Evolutionary conservation across 2,113 vertebrate species (phyloP).

Genomic region (Elephantulus edwardii): DNA sequence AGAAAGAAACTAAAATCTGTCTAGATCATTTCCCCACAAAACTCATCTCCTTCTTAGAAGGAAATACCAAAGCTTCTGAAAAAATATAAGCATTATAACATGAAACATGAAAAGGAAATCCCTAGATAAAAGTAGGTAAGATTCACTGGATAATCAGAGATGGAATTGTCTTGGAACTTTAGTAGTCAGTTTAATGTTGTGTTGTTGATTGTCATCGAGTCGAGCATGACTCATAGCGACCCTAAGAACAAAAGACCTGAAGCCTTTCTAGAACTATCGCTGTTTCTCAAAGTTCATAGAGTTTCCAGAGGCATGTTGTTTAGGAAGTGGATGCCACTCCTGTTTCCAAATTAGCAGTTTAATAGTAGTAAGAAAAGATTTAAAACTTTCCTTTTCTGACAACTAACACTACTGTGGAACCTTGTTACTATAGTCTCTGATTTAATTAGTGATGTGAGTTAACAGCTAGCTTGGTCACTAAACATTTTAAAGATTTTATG

Average conservation of each 20-base stretch:
- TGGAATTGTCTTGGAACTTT: not conserved
- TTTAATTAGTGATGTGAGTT: not conserved
- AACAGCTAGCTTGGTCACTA: not conserved
- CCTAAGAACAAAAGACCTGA: no score
- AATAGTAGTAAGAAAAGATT: no score
- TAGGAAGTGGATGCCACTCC: no score
- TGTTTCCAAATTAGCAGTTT: no score
- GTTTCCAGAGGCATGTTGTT: no score
- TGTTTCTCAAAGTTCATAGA: no score
- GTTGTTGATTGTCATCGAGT: no score
- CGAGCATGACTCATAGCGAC: no score
- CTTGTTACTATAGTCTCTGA: not conserved
- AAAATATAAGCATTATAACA: not conserved
- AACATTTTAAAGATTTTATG: not conserved
- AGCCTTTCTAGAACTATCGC: no score
- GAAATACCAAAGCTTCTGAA: not conserved
- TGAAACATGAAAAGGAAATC: conserved; percentile 7
- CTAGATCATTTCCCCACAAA: not conserved
- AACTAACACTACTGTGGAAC: not conserved
- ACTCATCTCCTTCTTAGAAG: not conserved
- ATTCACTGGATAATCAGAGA: not conserved
- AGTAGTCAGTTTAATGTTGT: not conserved
- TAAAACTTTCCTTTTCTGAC: no score
- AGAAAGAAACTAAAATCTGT: conserved; percentile 14
- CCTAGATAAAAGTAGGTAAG: not conserved